phyloP scores from a whole-genome alignment of 2,888 invertebrate genomes.

The Drosophila monieri region DNA sequence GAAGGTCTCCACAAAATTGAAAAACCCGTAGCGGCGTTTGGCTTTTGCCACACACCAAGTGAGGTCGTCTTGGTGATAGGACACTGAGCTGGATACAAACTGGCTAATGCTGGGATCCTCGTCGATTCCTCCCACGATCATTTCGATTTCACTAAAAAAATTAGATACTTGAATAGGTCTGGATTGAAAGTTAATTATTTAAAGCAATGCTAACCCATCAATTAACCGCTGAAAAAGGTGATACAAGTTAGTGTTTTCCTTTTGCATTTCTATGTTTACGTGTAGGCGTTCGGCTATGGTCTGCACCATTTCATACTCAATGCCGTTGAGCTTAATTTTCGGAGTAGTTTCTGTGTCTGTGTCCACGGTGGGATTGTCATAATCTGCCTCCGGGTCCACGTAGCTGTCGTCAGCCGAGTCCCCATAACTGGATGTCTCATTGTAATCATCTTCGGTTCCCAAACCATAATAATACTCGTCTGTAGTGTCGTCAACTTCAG shows the following conservation, averaged over 20 bases:
- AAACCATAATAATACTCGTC: slow-evolving; percentile 36
- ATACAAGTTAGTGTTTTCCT: slow-evolving; percentile 77
- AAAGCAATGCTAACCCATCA: slow-evolving; percentile 66
- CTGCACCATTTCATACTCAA: slow-evolving; percentile 80
- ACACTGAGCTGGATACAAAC: slow-evolving; percentile 78
- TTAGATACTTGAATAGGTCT: no score
- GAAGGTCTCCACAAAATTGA: slow-evolving; percentile 79
- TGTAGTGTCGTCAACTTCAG: slow-evolving; percentile 8
- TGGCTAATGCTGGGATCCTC: slow-evolving; percentile 82
- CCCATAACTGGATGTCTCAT: slow-evolving; percentile 39
- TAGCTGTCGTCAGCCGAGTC: slow-evolving; percentile 30
- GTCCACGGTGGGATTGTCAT: neutral
- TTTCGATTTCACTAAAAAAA: slow-evolving; percentile 74
- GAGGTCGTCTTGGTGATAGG: slow-evolving; percentile 83
- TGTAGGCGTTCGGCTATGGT: slow-evolving; percentile 80
- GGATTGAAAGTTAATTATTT: neutral
- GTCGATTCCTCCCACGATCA: slow-evolving; percentile 82
- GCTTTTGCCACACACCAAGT: slow-evolving; percentile 83
- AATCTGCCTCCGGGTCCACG: slow-evolving; percentile 7
- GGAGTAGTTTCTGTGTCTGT: slow-evolving; percentile 3
- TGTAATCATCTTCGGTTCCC: slow-evolving; percentile 6
- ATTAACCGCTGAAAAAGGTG: slow-evolving; percentile 79
- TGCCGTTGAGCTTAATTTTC: slow-evolving; percentile 64
- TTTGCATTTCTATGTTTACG: slow-evolving; percentile 72
- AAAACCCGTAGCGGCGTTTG: slow-evolving; percentile 68